A percentile compares a stretch with the other conserved stretches of the same genome.
Conservation (phyloP, 2,888 invertebrate genomes). For the Tigriopus californicus region DNA sequence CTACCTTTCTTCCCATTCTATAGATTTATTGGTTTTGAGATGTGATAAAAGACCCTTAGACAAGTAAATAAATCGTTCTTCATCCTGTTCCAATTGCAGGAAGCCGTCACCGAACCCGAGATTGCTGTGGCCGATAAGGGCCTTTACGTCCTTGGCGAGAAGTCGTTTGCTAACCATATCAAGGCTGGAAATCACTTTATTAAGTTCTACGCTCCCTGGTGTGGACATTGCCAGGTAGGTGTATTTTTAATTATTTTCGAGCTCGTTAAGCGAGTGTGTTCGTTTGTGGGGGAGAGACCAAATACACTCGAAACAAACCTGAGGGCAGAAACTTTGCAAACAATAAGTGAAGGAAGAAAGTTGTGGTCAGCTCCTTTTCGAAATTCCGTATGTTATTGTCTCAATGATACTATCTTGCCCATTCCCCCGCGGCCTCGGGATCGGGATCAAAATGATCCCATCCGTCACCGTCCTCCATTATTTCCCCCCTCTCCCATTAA, state of each 20-base stretch:
- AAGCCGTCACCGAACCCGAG: conserved; percentile 23
- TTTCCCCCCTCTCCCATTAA: too few species aligned
- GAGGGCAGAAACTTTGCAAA: too few species aligned
- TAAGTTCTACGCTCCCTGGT: conserved; percentile 86
- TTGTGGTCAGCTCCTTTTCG: too few species aligned
- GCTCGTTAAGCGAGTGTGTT: too few species aligned
- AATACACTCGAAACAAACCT: too few species aligned
- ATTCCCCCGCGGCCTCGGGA: too few species aligned
- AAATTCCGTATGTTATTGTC: not conserved
- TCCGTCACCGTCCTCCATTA: too few species aligned
- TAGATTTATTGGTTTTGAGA: not conserved
- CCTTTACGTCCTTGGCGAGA: conserved; percentile 50
- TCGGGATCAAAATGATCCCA: too few species aligned
- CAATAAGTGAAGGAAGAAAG: too few species aligned
- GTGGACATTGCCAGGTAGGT: conserved; percentile 57
- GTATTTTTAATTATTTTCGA: not conserved
- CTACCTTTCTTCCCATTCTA: too few species aligned
- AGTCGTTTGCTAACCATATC: conserved; percentile 51
- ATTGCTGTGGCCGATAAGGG: conserved; percentile 41
- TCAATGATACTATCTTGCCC: too few species aligned
- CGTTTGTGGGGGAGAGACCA: too few species aligned
- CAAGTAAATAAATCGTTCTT: not conserved
- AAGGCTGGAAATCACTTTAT: conserved; percentile 60
- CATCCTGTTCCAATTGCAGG: conserved; percentile 18
- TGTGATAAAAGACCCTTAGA: not conserved